Base-by-base conservation (phyloP, 2,888 invertebrate species). In the Sericinus montela region DNA sequence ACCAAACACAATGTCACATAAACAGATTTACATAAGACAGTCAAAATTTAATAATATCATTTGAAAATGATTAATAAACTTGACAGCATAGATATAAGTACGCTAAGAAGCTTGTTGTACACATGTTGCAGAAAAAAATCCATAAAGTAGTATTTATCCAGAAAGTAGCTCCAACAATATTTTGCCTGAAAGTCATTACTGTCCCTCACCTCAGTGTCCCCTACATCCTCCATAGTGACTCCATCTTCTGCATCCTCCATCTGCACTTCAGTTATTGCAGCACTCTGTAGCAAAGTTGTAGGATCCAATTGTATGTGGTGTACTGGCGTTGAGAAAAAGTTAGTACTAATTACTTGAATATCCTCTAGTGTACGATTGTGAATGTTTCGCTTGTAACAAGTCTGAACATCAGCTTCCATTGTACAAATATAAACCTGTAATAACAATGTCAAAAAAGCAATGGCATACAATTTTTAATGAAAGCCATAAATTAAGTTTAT, bases 341-440 rank as follows among this genome's bases (percentile, higher is more conserved):
- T 91, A 51, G 91, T 77, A 36, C 92, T 84, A 52, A 96, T 91
- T 56, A 91, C 89, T 65, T 94, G 91, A 37, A 98, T 94, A 50
- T 98, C 97, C 1, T 91, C 90, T 62, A 94, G 90, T 0, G 90
- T 91, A 40, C 98, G 91, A 56, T 94, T 92, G 75, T 98, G 98
- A 49, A 94, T 92, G 79, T 98, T 98, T 51, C 96, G 91, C 72
- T 94, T 94, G 49, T 91, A 86, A 78, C 98, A 98, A 0, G 91
- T 82, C 53, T 93, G 91, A 9, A 93, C 77, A 73, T 97, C 97
- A 70, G 93, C 91, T 62, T 96, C 94, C 91, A 98, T 91, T 72
- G 97, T 96, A 65, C 95, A 94, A 51, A 98, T 91, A 76, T 97
- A 98, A 13, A 97, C 97, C 98, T 98, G 72, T 10, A 19, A 28